Conservation (phyloP, 2,888 invertebrate species). For the Nomada flava region DNA sequence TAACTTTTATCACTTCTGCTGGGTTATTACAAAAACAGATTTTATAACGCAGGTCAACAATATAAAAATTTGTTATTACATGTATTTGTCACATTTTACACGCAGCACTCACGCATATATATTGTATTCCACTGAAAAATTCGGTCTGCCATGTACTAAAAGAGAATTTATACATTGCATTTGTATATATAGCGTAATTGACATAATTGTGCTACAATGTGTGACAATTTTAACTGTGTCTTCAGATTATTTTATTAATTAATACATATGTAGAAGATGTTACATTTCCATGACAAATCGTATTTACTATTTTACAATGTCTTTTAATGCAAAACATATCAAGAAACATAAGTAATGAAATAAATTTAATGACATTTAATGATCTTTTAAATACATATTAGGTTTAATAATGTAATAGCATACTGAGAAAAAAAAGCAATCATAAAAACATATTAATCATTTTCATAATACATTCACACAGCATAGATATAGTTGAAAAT, state of each 20-base stretch:
- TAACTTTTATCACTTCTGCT: constrained; percentile 30
- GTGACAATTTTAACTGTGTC: constrained; percentile 43
- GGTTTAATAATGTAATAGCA: background rate
- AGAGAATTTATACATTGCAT: constrained; percentile 30
- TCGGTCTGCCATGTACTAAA: constrained; percentile 32
- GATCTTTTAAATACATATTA: background rate
- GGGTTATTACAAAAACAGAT: constrained; percentile 26
- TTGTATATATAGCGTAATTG: constrained; percentile 18
- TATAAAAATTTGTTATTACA: constrained; percentile 44
- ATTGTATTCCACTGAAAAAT: constrained; percentile 40
- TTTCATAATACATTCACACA: constrained; percentile 1
- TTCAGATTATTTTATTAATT: constrained; percentile 49
- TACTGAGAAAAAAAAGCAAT: background rate
- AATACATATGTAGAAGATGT: background rate
- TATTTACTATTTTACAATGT: background rate
- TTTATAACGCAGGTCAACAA: constrained; percentile 43
- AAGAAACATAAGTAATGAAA: constrained; percentile 46
- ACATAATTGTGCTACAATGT: constrained; percentile 17
- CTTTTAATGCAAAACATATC: constrained; percentile 60
- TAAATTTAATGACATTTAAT: background rate
- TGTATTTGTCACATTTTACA: constrained; percentile 37
- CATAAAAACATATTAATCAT: background rate
- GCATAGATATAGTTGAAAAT: background rate
- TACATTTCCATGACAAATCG: constrained; percentile 23
- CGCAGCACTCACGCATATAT: background rate